phyloP scores from a whole-genome alignment of 1,140 invertebrate genomes.

The Ptiloglossa arizonensis region DNA sequence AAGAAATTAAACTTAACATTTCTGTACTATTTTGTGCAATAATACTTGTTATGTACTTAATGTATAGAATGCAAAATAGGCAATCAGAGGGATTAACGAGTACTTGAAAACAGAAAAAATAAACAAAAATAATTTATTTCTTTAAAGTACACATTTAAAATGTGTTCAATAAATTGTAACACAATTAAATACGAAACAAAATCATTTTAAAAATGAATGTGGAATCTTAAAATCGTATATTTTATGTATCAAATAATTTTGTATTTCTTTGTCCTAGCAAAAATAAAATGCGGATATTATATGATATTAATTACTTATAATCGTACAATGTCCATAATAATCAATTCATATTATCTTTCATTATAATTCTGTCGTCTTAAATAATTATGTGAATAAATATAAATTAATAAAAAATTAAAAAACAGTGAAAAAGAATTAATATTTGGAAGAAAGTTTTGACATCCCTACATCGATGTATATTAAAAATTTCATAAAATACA shows the following conservation, averaged over 20 bases:
- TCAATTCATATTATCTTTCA: not conserved
- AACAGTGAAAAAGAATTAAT: not conserved
- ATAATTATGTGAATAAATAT: no score
- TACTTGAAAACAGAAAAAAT: not conserved
- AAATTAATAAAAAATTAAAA: not conserved
- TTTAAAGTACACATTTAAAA: no score
- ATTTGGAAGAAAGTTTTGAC: not conserved
- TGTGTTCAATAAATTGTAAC: not conserved
- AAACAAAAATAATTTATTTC: not conserved
- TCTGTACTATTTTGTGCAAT: not conserved
- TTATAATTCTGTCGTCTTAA: not conserved
- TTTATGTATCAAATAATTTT: not conserved
- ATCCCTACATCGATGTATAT: not conserved
- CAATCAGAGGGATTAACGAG: not conserved
- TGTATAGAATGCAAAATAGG: not conserved
- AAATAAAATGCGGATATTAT: not conserved
- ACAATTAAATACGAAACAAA: not conserved
- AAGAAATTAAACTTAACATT: not conserved
- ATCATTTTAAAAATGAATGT: not conserved
- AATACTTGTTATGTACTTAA: not conserved
- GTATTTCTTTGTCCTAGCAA: not conserved
- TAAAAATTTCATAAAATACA: not conserved
- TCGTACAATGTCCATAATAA: not conserved
- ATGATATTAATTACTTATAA: not conserved
- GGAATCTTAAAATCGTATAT: not conserved